Evolutionary conservation across 1,140 invertebrate genomes (phyloP).

Genomic region (Caerostris darwini): DNA sequence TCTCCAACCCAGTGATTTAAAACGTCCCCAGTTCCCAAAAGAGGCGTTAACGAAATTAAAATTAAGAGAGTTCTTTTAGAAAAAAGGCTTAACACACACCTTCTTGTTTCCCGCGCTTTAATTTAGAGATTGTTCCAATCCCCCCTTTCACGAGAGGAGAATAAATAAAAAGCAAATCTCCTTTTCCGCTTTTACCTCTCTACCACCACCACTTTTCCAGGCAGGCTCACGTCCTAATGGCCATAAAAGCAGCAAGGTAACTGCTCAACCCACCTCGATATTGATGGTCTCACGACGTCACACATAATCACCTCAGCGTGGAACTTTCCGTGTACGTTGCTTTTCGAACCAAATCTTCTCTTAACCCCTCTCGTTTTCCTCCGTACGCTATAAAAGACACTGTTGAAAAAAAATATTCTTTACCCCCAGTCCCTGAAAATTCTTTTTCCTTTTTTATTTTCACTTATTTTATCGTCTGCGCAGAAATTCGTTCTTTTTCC

Average conservation of each 20-base stretch:
- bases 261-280: slow-evolving; percentile 67
- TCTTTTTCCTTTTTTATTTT: slow-evolving; percentile 7
- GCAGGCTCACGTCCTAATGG: slow-evolving; percentile 49
- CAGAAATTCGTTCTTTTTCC: slow-evolving; percentile 35
- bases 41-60: slow-evolving; percentile 73
- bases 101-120: slow-evolving; percentile 66
- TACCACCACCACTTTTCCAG: neutral
- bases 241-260: slow-evolving; percentile 71
- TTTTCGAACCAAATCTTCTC: slow-evolving; percentile 69
- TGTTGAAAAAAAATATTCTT: neutral
- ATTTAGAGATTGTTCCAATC: slow-evolving; percentile 69
- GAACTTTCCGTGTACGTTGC: slow-evolving; percentile 9
- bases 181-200: neutral
- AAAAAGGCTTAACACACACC: slow-evolving; percentile 37
- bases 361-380: slow-evolving; percentile 16
- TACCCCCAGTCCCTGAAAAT: neutral
- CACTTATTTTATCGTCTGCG: slow-evolving; percentile 55
- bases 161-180: slow-evolving; percentile 66
- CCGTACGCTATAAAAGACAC: slow-evolving; percentile 32
- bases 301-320: slow-evolving; percentile 70
- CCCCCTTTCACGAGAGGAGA: neutral
- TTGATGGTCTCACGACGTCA: slow-evolving; percentile 66
- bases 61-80: slow-evolving; percentile 56
- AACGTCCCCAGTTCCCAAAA: slow-evolving; percentile 31
- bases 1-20: slow-evolving; percentile 64